Conservation (phyloP, 2,113 vertebrate genomes). For the Deroptyus accipitrinus region DNA sequence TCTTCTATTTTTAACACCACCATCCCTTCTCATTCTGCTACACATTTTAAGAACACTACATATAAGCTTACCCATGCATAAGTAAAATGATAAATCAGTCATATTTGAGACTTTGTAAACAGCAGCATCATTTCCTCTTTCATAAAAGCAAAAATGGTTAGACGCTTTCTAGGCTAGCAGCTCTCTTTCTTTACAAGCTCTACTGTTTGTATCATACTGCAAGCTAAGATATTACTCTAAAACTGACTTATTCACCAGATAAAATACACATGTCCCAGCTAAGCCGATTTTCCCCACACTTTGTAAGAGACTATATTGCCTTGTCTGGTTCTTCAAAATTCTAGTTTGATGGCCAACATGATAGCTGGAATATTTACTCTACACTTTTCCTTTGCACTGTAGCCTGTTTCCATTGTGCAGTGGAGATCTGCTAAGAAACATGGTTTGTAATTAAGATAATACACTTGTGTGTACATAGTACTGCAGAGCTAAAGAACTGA, state of each 20-base stretch:
- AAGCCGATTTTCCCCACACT: rapidly evolving
- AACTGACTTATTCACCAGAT: not conserved
- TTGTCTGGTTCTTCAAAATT: not conserved
- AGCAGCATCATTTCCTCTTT: not conserved
- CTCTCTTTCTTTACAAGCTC: not conserved
- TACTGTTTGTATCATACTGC: not conserved
- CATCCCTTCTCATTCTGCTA: not conserved
- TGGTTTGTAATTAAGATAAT: not conserved
- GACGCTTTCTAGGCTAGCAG: not conserved
- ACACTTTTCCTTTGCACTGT: not conserved
- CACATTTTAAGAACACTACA: not conserved
- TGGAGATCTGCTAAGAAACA: not conserved
- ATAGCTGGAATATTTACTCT: not conserved
- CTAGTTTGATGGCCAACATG: not conserved
- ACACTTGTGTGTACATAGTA: not conserved
- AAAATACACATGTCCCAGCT: not conserved
- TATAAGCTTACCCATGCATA: not conserved
- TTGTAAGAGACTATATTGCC: not conserved
- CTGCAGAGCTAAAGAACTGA: not conserved
- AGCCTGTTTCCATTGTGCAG: not conserved
- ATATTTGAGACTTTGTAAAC: not conserved
- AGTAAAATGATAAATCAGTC: constrained; percentile 10
- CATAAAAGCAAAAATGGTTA: not conserved
- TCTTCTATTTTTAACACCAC: not conserved
- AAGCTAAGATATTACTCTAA: not conserved